Evolutionary conservation across 2,797 vertebrate genomes (phyloP).

Genomic region (Gallirallus australis): DNA sequence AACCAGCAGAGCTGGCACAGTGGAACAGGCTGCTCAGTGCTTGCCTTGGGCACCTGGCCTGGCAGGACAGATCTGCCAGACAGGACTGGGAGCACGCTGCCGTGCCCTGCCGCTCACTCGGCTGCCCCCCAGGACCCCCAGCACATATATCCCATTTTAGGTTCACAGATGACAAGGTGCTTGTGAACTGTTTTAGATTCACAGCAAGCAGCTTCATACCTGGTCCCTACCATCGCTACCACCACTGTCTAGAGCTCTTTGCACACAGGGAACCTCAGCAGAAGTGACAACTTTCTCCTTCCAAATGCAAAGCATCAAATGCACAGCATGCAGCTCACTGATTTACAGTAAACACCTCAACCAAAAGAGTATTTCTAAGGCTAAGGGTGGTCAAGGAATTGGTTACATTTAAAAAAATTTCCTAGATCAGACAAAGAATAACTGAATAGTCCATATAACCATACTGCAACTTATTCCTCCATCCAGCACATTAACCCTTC

Average conservation of each 20-base stretch:
- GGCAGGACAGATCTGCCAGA: too few relatives aligned
- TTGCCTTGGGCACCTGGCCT: not conserved
- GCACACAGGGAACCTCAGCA: too few relatives aligned
- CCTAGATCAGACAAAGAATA: not conserved
- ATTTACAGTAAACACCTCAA: not conserved
- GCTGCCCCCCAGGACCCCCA: too few relatives aligned
- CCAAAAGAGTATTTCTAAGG: not conserved
- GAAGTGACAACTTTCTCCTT: not conserved
- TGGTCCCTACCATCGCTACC: not conserved
- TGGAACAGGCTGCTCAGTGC: not conserved
- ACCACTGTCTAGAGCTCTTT: not conserved
- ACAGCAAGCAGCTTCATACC: too few relatives aligned
- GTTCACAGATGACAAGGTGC: too few relatives aligned
- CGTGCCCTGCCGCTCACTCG: too few relatives aligned
- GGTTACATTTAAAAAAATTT: not conserved
- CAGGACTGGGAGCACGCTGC: too few relatives aligned
- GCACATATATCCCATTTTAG: too few relatives aligned
- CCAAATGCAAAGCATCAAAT: not conserved
- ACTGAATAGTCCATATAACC: not conserved
- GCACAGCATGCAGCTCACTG: not conserved
- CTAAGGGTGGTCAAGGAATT: not conserved
- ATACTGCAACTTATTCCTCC: not conserved
- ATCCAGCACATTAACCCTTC: not conserved
- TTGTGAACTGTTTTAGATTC: too few relatives aligned
- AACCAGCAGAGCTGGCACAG: not conserved